Percentiles rank a stretch among this genome's conserved stretches.
phyloP scores from a whole-genome alignment of 2,888 invertebrate species.

The Unio pictorum region DNA sequence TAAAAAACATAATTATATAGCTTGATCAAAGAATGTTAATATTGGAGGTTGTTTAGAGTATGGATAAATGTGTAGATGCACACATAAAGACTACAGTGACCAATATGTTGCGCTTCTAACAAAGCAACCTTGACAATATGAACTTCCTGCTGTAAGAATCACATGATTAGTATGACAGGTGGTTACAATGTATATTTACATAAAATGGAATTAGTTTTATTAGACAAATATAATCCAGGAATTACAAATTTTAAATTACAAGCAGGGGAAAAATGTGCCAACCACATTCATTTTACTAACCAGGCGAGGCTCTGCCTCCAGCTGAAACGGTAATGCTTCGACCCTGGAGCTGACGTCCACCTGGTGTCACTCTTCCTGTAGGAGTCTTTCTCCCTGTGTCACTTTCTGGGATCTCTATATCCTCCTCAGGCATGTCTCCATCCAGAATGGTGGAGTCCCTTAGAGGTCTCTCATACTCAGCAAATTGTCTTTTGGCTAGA shows the following conservation, averaged over 20 bases:
- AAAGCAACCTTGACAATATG: too few relatives aligned
- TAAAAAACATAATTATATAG: too few relatives aligned
- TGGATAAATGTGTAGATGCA: too few relatives aligned
- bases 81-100: too few relatives aligned
- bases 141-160: too few relatives aligned
- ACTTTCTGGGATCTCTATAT: constrained; percentile 3
- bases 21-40: too few relatives aligned
- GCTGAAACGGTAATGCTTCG: constrained; percentile 29
- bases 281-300: constrained; percentile 18
- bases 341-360: constrained; percentile 26
- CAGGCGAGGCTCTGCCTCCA: constrained; percentile 35
- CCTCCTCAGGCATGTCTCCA: neutral
- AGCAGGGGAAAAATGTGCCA: neutral
- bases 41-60: too few relatives aligned
- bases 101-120: too few relatives aligned
- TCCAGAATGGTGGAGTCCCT: constrained; percentile 15
- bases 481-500: neutral
- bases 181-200: too few relatives aligned
- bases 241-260: neutral
- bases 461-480: constrained; percentile 23
- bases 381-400: constrained; percentile 17
- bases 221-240: too few relatives aligned
- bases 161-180: too few relatives aligned
- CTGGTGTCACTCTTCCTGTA: constrained; percentile 28
- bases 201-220: too few relatives aligned